A percentile compares a stretch with the other conserved stretches of the same genome.
Evolutionary conservation across 2,797 vertebrate species (phyloP).

Genomic region (Falco berigora): DNA sequence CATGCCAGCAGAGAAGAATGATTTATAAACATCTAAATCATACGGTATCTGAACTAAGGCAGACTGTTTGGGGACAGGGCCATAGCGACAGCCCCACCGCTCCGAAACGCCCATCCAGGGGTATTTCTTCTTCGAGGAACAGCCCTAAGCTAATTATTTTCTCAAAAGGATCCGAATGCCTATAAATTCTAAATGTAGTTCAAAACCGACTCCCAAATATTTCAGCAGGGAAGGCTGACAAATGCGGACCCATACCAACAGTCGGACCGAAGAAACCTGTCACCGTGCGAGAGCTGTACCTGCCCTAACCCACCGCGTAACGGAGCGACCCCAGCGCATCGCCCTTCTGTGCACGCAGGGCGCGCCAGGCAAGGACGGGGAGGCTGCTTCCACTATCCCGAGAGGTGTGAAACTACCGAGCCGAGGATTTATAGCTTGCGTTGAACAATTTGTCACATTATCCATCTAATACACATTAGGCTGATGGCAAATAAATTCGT

Average conservation of each 20-base stretch:
- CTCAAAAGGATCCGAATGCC: neutral
- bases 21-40: neutral
- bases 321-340: neutral
- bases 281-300: neutral
- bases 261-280: rapidly evolving
- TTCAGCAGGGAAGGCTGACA: neutral
- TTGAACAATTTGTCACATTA: neutral
- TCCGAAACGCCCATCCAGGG: neutral
- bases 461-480: neutral
- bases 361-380: neutral
- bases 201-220: neutral
- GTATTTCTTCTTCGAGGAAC: neutral
- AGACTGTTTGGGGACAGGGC: neutral
- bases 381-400: neutral
- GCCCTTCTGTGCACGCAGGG: neutral
- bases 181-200: neutral
- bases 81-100: neutral
- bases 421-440: neutral
- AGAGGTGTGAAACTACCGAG: neutral
- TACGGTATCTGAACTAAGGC: neutral
- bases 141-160: neutral
- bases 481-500: neutral
- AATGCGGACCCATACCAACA: rapidly evolving
- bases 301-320: neutral
- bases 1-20: neutral